Base-by-base conservation (phyloP, 2,888 invertebrate genomes). In the Aporophyla lueneburgensis region DNA sequence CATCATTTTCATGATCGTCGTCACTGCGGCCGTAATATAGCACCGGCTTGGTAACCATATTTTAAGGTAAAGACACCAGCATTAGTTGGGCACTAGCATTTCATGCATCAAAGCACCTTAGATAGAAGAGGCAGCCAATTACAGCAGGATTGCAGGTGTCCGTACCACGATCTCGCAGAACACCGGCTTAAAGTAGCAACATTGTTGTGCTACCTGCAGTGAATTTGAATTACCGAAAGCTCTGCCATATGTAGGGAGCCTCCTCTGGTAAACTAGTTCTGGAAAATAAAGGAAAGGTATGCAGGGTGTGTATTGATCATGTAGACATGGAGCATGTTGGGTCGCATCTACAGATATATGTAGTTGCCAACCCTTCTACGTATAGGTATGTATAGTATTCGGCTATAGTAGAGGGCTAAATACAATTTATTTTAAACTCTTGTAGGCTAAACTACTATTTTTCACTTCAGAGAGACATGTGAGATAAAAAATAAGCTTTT, bases 171-270 rank as follows among this genome's bases (percentile, higher is more conserved):
- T 67, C 49, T 61, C n/a, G 16, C n/a, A 62, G 24, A 56, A 27
- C 43, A 10, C 33, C 19, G 27, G 43, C 21, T 78, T 56, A 53
- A 73, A 67, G 53, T 61, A 49, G 61, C 62, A 67, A 79, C 62
- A 73, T 79, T 72, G 61, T 72, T 24, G 7, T 43, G 59, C 21
- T 62, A 79, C 56, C 66, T 79, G 66, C 54, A 66, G 61, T 78
- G 72, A 78, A 78, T 78, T 56, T 79, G n/a, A 79, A 78, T 72
- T 67, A 51, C 51, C 51, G 24, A 66, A 62, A 62, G 16, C 49
- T 66, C n/a, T 24, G 21, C 24, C 61, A 53, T 51, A 16, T 69
- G 46, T 40, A 3, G 2, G 6, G 6, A 54, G n/a, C 19, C 40
- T 54, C n/a, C 12, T 6, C 16, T 56, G n/a, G 27, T n/a, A 43